Evolutionary conservation across 2,797 vertebrate genomes (phyloP).

Genomic region (Botia kubotai): DNA sequence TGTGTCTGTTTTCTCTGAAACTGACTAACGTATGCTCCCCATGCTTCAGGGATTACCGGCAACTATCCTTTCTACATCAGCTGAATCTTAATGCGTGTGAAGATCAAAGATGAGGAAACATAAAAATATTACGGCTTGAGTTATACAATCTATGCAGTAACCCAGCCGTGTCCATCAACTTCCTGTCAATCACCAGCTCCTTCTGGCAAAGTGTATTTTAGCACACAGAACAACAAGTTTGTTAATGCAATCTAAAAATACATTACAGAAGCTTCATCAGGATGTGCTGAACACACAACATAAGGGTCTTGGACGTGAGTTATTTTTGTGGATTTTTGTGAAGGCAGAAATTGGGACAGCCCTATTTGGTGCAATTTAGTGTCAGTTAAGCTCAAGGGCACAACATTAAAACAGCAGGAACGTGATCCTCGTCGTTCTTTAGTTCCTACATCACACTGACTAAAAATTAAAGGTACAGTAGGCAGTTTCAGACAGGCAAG

Average conservation of each 20-base stretch:
- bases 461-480: too few species aligned
- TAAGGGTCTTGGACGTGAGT: background rate
- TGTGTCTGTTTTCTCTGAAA: slow-evolving; percentile 28
- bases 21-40: background rate
- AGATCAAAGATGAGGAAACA: slow-evolving; percentile 39
- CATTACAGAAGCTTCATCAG: background rate
- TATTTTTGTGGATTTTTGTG: background rate
- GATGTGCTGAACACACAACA: background rate
- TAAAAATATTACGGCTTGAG: slow-evolving; percentile 30
- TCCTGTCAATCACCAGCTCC: background rate
- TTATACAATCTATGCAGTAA: slow-evolving; percentile 19
- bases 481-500: too few species aligned
- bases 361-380: background rate
- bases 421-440: background rate
- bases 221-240: background rate
- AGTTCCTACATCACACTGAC: background rate
- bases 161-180: background rate
- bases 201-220: background rate
- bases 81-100: slow-evolving; percentile 21
- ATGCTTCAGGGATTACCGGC: slow-evolving; percentile 10
- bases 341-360: background rate
- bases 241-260: background rate
- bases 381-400: slow-evolving; percentile 24
- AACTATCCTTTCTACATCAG: slow-evolving; percentile 30
- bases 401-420: background rate